Conservation (phyloP, 2,888 invertebrate species). For the Ypsolopha scabrella region DNA sequence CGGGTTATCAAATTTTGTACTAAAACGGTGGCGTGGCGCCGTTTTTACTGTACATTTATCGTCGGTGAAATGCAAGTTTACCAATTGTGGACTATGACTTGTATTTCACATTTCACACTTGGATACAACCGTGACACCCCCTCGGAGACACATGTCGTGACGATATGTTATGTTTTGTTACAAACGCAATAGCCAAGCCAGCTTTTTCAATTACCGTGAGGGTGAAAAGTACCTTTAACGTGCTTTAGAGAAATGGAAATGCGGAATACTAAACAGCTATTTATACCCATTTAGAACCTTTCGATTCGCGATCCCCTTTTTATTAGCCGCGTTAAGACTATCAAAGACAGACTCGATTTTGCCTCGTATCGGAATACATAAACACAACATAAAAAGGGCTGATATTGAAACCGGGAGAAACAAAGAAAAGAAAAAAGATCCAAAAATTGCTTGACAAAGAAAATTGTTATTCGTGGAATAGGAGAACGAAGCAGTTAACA, state of each 20-base stretch:
- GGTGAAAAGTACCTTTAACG: background rate
- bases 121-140: too few relatives aligned
- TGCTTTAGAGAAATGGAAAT: background rate
- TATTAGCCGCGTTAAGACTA: background rate
- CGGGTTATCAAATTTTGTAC: too few relatives aligned
- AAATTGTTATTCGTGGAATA: too few relatives aligned
- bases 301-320: background rate
- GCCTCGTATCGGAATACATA: slow-evolving; percentile 2
- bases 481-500: too few relatives aligned
- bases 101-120: too few relatives aligned
- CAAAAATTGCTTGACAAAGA: too few relatives aligned
- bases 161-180: too few relatives aligned
- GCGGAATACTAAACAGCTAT: slow-evolving; percentile 4
- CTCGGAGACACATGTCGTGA: too few relatives aligned
- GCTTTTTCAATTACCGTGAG: slow-evolving; percentile 1
- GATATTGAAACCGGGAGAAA: background rate
- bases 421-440: background rate
- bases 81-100: too few relatives aligned
- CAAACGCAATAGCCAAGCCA: background rate
- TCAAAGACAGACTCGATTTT: slow-evolving; percentile 1
- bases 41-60: too few relatives aligned
- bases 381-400: slow-evolving; percentile 2
- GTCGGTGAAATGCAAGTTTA: too few relatives aligned
- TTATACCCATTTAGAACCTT: background rate
- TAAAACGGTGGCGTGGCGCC: too few relatives aligned